Percentiles rank a stretch among this genome's conserved stretches.
These are phyloP conservation scores for Aplochiton taeniatus DNA, from an alignment of 2,797 vertebrate species.

Conservation along the genomic window DNA sequence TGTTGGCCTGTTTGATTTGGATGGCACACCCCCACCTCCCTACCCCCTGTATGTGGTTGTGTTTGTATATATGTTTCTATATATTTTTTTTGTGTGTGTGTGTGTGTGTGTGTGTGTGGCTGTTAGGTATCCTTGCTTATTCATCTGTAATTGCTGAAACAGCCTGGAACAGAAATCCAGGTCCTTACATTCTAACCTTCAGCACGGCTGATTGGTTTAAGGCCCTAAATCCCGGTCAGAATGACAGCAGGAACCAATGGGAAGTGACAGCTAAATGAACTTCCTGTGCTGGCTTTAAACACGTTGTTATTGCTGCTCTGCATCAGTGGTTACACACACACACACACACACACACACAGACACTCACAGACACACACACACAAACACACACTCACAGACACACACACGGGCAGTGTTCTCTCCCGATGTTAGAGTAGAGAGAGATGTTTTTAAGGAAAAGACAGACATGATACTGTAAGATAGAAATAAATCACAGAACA, in stretches of 20 bases:
- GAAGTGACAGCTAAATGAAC: slow-evolving; percentile 44
- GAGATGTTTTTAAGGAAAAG: not conserved
- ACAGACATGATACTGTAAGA: too few species aligned
- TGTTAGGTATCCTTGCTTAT: slow-evolving; percentile 42
- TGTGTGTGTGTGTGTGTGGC: not conserved
- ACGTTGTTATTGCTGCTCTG: not conserved
- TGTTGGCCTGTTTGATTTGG: too few species aligned
- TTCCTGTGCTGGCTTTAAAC: slow-evolving; percentile 31
- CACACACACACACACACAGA: slow-evolving; percentile 20
- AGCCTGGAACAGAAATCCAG: slow-evolving; percentile 24
- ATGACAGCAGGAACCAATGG: slow-evolving; percentile 28
- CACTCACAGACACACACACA: slow-evolving; percentile 4
- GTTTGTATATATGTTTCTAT: not conserved
- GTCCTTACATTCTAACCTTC: slow-evolving; percentile 57
- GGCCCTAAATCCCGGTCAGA: slow-evolving; percentile 27
- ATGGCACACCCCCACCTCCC: too few species aligned
- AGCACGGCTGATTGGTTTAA: slow-evolving; percentile 54
- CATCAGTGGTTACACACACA: not conserved
- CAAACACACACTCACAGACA: slow-evolving; percentile 6
- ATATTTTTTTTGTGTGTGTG: not conserved
- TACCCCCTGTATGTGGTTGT: slow-evolving; percentile 13
- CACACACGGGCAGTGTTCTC: not conserved
- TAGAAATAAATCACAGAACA: too few species aligned
- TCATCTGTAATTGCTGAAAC: slow-evolving; percentile 60
- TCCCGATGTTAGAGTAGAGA: slow-evolving; percentile 5